Evolutionary conservation across 2,888 invertebrate genomes (phyloP).

Genomic region (Cheilosia vernalis): DNA sequence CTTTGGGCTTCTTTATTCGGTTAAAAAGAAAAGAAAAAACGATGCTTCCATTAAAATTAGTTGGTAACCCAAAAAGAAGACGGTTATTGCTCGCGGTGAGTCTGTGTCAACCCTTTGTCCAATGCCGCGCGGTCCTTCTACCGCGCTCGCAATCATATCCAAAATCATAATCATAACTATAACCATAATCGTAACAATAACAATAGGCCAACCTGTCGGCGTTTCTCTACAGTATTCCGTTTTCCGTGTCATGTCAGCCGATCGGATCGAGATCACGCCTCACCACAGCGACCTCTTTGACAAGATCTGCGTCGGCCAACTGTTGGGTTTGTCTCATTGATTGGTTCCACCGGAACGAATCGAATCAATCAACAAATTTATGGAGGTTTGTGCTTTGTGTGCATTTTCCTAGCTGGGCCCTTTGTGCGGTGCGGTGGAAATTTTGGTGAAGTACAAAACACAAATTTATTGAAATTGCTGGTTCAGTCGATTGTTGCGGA

Average conservation of each 20-base stretch:
- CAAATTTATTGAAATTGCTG: conserved; percentile 63
- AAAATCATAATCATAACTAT: conserved; percentile 65
- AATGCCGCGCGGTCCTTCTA: conserved; percentile 49
- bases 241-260: conserved; percentile 47
- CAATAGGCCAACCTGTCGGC: conserved; percentile 63
- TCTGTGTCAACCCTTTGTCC: conserved; percentile 58
- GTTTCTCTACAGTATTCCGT: neutral
- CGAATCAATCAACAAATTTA: conserved; percentile 70
- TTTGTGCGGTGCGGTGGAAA: conserved; percentile 55
- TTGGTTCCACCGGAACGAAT: conserved; percentile 70
- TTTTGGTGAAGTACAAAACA: conserved; percentile 24
- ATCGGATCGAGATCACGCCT: conserved; percentile 33
- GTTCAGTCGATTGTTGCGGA: conserved; percentile 57
- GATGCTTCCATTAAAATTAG: conserved; percentile 69
- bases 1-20: conserved; percentile 15
- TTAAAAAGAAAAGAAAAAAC: conserved; percentile 20
- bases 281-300: conserved; percentile 37
- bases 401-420: conserved; percentile 6
- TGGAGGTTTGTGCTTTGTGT: conserved; percentile 43
- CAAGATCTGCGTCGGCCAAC: conserved; percentile 44
- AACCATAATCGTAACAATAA: conserved; percentile 71
- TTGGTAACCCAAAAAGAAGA: conserved; percentile 1
- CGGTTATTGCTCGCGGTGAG: conserved; percentile 3
- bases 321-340: conserved; percentile 45
- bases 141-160: conserved; percentile 19